Percentiles rank a stretch among this genome's conserved stretches.
These are phyloP conservation scores for Dolomedes plantarius DNA, from an alignment of 2,888 invertebrate genomes.

Conservation along the genomic window DNA sequence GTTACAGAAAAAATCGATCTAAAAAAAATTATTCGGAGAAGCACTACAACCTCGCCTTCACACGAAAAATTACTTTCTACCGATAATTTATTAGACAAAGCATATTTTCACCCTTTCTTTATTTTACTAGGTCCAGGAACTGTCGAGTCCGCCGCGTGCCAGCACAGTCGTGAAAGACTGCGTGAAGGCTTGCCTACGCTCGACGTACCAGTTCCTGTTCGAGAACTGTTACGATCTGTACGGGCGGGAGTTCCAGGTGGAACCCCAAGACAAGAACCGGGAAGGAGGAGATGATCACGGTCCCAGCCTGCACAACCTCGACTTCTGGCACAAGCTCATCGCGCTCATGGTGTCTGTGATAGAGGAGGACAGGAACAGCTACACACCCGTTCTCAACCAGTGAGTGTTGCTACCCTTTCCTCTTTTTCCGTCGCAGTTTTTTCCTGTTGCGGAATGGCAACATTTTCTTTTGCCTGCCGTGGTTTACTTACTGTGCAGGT, in stretches of 20 bases:
- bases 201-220: constrained; percentile 99
- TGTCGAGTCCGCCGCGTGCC: constrained; percentile 97
- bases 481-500: background rate
- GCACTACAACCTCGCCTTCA: too few relatives aligned
- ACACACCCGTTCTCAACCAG: constrained; percentile 98
- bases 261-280: constrained; percentile 58
- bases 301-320: constrained; percentile 88
- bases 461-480: background rate
- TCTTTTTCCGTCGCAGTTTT: background rate
- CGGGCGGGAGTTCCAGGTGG: constrained; percentile 91
- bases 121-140: constrained; percentile 98
- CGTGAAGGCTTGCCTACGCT: constrained; percentile 97
- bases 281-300: constrained; percentile 78
- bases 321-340: constrained; percentile 98
- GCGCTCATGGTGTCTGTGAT: constrained; percentile 98
- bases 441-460: too few relatives aligned
- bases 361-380: constrained; percentile 98
- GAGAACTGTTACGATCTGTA: constrained; percentile 99
- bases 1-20: too few relatives aligned
- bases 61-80: too few relatives aligned
- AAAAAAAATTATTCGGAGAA: too few relatives aligned
- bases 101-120: too few relatives aligned
- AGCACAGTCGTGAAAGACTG: constrained; percentile 99
- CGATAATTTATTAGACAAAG: too few relatives aligned
- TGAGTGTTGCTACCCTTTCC: constrained; percentile 75